phyloP scores from a whole-genome alignment of 2,888 invertebrate species.

The Synergus gifuensis region DNA sequence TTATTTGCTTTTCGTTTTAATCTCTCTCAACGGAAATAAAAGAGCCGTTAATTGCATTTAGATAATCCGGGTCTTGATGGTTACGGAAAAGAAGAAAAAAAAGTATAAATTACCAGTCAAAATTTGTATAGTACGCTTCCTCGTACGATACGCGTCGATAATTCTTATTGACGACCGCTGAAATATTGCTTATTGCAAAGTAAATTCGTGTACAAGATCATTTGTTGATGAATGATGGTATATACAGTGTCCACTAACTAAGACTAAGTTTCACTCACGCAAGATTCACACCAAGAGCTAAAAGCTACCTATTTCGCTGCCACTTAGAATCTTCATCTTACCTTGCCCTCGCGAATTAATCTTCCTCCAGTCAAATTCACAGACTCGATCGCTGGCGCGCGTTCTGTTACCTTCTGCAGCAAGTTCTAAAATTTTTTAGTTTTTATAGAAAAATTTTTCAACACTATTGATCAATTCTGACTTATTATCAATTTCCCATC shows the following conservation, averaged over 20 bases:
- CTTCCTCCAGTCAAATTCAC: slow-evolving; percentile 97
- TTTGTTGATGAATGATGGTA: slow-evolving; percentile 46
- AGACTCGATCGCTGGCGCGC: slow-evolving; percentile 95
- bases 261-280: slow-evolving; percentile 65
- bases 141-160: slow-evolving; percentile 31
- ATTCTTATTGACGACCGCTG: slow-evolving; percentile 59
- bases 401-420: slow-evolving; percentile 94
- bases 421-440: slow-evolving; percentile 84
- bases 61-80: slow-evolving; percentile 7
- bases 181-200: slow-evolving; percentile 62
- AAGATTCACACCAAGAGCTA: slow-evolving; percentile 67
- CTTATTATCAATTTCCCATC: neutral
- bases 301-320: slow-evolving; percentile 74
- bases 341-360: slow-evolving; percentile 98
- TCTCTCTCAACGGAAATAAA: neutral
- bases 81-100: slow-evolving; percentile 40
- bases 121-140: slow-evolving; percentile 29
- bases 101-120: slow-evolving; percentile 35
- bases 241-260: slow-evolving; percentile 57
- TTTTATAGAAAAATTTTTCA: slow-evolving; percentile 15
- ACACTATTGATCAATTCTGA: neutral
- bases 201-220: slow-evolving; percentile 50
- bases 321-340: slow-evolving; percentile 87
- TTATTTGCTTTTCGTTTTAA: slow-evolving; percentile 8
- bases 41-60: slow-evolving; percentile 38